Percentiles rank a stretch among this genome's conserved stretches.
These are phyloP conservation scores for Nanger granti DNA, from an alignment of 2,113 vertebrate species.

Conservation along the genomic window DNA sequence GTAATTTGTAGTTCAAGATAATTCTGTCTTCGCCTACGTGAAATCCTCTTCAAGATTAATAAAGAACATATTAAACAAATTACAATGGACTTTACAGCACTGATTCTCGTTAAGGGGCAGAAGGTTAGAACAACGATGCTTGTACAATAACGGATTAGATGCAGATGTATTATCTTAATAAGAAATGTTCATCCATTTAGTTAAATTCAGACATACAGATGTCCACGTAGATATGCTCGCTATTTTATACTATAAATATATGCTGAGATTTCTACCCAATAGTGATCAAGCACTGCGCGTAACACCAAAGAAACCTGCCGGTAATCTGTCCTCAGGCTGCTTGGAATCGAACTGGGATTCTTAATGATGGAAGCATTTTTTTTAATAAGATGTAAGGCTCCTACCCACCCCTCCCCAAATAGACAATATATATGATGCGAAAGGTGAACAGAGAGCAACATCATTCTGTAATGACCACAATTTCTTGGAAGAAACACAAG, in stretches of 20 bases:
- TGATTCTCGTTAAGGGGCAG: background rate
- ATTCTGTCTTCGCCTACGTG: background rate
- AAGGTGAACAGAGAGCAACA: background rate
- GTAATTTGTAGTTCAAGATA: slow-evolving; percentile 23
- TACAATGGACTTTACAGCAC: background rate
- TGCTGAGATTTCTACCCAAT: background rate
- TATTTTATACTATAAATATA: background rate
- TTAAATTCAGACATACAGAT: background rate
- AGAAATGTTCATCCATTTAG: background rate
- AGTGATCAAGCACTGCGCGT: background rate
- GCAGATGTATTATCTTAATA: background rate
- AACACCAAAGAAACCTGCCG: background rate
- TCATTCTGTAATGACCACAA: background rate
- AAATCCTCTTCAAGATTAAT: background rate
- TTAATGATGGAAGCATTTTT: background rate
- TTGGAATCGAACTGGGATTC: background rate
- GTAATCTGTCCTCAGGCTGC: background rate
- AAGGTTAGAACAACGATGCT: background rate
- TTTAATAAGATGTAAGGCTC: background rate
- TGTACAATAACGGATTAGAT: background rate
- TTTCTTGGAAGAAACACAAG: background rate
- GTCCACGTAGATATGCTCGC: background rate
- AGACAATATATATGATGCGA: background rate
- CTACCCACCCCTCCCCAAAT: background rate
- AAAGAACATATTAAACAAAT: slow-evolving; percentile 20